Conservation (phyloP, 1,140 invertebrate genomes). For the Macrocentrus cingulum region DNA sequence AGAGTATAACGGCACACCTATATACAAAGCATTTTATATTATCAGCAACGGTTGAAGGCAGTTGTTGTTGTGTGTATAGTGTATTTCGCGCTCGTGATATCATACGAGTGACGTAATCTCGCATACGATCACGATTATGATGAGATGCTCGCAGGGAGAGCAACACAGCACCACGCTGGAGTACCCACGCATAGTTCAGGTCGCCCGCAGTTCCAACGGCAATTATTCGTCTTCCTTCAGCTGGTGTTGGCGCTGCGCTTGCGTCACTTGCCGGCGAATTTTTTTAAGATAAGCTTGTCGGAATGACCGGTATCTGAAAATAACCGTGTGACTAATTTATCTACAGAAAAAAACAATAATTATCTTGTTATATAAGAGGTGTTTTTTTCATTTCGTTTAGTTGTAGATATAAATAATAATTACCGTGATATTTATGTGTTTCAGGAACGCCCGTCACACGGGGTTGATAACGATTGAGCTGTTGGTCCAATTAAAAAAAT, state of each 20-base stretch:
- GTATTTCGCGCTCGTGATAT: conserved; percentile 40
- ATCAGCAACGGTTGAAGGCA: not conserved
- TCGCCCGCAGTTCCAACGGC: not conserved
- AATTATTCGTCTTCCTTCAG: no score
- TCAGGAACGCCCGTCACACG: conserved; percentile 49
- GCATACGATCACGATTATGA: conserved; percentile 15
- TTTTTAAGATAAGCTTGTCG: not conserved
- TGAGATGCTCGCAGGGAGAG: conserved; percentile 14
- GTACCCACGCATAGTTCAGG: not conserved
- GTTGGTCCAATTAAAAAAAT: conserved; percentile 66
- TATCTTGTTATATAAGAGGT: no score
- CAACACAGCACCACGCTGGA: not conserved
- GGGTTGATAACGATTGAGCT: conserved; percentile 40
- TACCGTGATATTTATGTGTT: conserved; percentile 27
- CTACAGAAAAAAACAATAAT: not conserved
- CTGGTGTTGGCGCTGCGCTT: not conserved
- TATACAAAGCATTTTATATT: conserved; percentile 14
- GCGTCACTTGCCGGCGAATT: not conserved
- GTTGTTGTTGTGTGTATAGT: not conserved
- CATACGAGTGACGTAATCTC: conserved; percentile 42
- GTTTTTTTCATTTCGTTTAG: not conserved
- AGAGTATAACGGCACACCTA: conserved; percentile 8
- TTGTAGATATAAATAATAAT: not conserved
- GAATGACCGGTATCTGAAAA: not conserved
- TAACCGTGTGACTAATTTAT: conserved; percentile 5